Conservation (phyloP, 2,797 vertebrate genomes). For the Strix occidentalis region DNA sequence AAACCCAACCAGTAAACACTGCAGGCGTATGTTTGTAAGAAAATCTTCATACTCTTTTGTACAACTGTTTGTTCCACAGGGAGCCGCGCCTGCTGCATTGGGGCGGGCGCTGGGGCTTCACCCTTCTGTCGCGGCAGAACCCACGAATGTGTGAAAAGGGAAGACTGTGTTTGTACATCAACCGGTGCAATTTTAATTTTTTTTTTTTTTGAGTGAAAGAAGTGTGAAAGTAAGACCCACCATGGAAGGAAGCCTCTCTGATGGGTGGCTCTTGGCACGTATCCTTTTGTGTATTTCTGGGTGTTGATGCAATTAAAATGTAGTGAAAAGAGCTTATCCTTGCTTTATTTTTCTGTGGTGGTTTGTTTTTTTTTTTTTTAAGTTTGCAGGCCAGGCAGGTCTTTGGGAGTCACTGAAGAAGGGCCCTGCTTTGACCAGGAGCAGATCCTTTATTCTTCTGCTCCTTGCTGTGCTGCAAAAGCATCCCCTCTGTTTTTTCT, state of each 20-base stretch:
- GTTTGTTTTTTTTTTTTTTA: background rate
- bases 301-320: constrained; percentile 85
- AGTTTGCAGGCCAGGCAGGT: background rate
- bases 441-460: background rate
- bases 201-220: constrained; percentile 66
- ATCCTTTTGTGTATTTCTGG: constrained; percentile 65
- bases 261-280: constrained; percentile 73
- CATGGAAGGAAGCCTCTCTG: constrained; percentile 62
- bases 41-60: constrained; percentile 76
- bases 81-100: constrained; percentile 65
- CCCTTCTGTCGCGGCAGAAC: constrained; percentile 69
- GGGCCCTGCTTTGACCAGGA: background rate
- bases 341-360: background rate
- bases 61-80: constrained; percentile 75
- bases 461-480: background rate
- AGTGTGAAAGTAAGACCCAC: constrained; percentile 74
- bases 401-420: background rate
- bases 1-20: background rate
- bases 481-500: background rate
- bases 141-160: constrained; percentile 78
- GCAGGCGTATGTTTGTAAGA: constrained; percentile 56
- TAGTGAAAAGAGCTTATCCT: constrained; percentile 45
- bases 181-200: constrained; percentile 84
- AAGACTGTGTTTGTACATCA: constrained; percentile 76
- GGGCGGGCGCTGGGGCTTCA: constrained; percentile 57